phyloP scores from a whole-genome alignment of 2,888 invertebrate genomes.

The Sphinx pinastri region DNA sequence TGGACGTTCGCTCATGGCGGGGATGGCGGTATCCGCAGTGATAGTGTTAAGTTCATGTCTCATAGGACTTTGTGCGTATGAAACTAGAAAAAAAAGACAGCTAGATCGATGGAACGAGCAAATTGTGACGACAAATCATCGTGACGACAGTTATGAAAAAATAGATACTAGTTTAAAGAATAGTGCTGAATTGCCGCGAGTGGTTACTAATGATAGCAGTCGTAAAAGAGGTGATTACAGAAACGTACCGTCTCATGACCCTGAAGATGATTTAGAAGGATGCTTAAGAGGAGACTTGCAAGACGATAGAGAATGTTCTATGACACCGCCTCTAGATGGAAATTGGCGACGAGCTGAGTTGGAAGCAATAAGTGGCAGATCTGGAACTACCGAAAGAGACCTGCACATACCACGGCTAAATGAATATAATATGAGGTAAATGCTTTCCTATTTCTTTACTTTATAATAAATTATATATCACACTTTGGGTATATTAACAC shows the following conservation, averaged over 20 bases:
- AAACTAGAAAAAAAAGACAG: slow-evolving; percentile 85
- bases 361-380: slow-evolving; percentile 53
- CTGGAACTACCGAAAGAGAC: slow-evolving; percentile 76
- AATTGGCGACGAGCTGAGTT: slow-evolving; percentile 66
- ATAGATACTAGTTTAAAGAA: slow-evolving; percentile 88
- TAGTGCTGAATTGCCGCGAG: slow-evolving; percentile 65
- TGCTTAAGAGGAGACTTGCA: slow-evolving; percentile 64
- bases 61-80: slow-evolving; percentile 86
- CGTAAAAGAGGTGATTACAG: slow-evolving; percentile 88
- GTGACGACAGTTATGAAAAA: slow-evolving; percentile 89
- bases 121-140: slow-evolving; percentile 75
- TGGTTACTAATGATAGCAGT: slow-evolving; percentile 61
- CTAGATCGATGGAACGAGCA: slow-evolving; percentile 81
- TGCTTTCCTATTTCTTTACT: slow-evolving; percentile 21
- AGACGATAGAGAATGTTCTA: slow-evolving; percentile 55
- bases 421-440: slow-evolving; percentile 84
- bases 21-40: slow-evolving; percentile 87
- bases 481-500: no score
- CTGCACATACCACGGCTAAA: slow-evolving; percentile 87
- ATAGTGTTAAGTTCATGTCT: slow-evolving; percentile 87
- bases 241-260: slow-evolving; percentile 88
- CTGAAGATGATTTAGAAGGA: slow-evolving; percentile 84
- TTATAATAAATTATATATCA: neutral
- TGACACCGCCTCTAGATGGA: slow-evolving; percentile 61
- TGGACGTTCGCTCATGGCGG: slow-evolving; percentile 86